These are phyloP conservation scores for Hydrocynus forskahlii DNA, from an alignment of 2,797 vertebrate genomes.

Conservation along the genomic window DNA sequence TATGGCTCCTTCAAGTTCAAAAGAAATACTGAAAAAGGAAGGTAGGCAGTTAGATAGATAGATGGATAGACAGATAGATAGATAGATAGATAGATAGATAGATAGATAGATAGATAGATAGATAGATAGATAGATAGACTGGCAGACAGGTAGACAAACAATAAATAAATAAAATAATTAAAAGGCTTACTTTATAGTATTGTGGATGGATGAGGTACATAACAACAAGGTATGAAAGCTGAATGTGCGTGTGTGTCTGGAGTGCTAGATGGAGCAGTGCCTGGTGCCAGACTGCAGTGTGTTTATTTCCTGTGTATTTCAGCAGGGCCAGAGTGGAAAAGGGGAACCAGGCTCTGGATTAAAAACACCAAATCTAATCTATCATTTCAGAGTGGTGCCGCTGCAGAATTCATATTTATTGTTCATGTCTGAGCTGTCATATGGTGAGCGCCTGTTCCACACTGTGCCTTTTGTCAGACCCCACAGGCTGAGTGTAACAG, in stretches of 20 bases:
- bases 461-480: slow-evolving; percentile 69
- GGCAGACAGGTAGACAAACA: neutral
- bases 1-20: slow-evolving; percentile 6
- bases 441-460: slow-evolving; percentile 65
- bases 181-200: neutral
- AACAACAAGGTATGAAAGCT: neutral
- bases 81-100: too few species aligned
- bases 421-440: slow-evolving; percentile 78
- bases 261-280: slow-evolving; percentile 66
- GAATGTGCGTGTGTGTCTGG: slow-evolving; percentile 30
- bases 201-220: neutral
- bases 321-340: slow-evolving; percentile 49
- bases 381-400: slow-evolving; percentile 72
- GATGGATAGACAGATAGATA: neutral
- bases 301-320: slow-evolving; percentile 78
- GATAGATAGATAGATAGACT: too few species aligned
- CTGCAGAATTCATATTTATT: slow-evolving; percentile 74
- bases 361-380: slow-evolving; percentile 77
- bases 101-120: too few species aligned
- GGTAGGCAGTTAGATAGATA: neutral
- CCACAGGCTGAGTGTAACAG: slow-evolving; percentile 48
- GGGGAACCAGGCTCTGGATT: slow-evolving; percentile 65
- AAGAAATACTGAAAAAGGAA: neutral
- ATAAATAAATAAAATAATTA: neutral
- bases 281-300: slow-evolving; percentile 75